Evolutionary conservation across 2,797 vertebrate genomes (phyloP).

Genomic region (Characodon lateralis): DNA sequence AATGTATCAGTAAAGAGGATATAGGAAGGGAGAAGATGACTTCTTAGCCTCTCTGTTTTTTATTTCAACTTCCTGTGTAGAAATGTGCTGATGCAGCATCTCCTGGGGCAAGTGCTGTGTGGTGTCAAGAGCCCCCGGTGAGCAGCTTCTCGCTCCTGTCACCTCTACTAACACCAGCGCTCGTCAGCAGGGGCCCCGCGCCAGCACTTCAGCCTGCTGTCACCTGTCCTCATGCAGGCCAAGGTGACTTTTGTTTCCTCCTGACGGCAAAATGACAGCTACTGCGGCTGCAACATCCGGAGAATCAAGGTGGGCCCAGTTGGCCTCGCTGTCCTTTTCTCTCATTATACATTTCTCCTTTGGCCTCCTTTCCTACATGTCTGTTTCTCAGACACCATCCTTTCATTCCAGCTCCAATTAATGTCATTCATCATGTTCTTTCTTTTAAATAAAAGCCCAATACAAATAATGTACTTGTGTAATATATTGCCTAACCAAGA

Average conservation of each 20-base stretch:
- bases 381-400: slow-evolving; percentile 1
- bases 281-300: slow-evolving; percentile 55
- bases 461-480: neutral
- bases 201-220: slow-evolving; percentile 66
- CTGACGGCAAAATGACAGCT: slow-evolving; percentile 80
- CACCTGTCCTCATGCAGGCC: slow-evolving; percentile 77
- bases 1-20: slow-evolving; percentile 47
- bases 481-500: neutral
- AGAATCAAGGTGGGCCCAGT: slow-evolving; percentile 54
- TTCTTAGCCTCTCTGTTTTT: slow-evolving; percentile 47
- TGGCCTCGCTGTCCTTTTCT: slow-evolving; percentile 46
- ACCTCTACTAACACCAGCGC: slow-evolving; percentile 74
- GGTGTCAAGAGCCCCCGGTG: slow-evolving; percentile 71
- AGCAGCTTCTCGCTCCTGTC: slow-evolving; percentile 77
- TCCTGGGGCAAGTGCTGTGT: slow-evolving; percentile 67
- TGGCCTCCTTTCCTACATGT: neutral
- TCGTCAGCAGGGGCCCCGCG: slow-evolving; percentile 70
- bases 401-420: slow-evolving; percentile 1
- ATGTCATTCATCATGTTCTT: neutral
- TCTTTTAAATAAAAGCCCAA: neutral
- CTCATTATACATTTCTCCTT: slow-evolving; percentile 23
- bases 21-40: slow-evolving; percentile 50
- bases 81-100: slow-evolving; percentile 77
- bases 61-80: slow-evolving; percentile 59
- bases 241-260: slow-evolving; percentile 82